Evolutionary conservation across 92 coral and sea anemone genomes (phyloP).

Genomic region (Metridium senile): DNA sequence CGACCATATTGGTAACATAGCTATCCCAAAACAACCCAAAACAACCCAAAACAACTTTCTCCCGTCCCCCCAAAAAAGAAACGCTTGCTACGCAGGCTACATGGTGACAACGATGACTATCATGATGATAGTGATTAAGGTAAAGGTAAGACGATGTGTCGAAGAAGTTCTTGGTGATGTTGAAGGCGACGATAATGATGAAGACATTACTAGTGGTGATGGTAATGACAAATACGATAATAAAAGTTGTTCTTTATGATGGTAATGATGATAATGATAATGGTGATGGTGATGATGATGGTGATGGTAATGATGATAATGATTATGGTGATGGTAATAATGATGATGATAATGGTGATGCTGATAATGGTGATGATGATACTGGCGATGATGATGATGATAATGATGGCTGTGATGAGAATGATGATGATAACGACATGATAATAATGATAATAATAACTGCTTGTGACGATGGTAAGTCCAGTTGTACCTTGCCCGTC

Average conservation of each 20-base stretch:
- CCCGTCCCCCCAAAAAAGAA: too few relatives aligned
- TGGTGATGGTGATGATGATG: not conserved
- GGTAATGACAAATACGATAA: not conserved
- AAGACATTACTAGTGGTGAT: not conserved
- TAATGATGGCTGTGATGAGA: not conserved
- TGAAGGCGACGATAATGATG: not conserved
- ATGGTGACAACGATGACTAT: too few relatives aligned
- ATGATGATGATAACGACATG: too few relatives aligned
- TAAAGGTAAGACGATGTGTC: too few relatives aligned
- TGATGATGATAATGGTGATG: not conserved
- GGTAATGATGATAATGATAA: not conserved
- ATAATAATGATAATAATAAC: too few relatives aligned
- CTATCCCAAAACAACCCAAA: too few relatives aligned
- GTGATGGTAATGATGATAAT: not conserved
- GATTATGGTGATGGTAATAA: not conserved
- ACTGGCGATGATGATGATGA: not conserved
- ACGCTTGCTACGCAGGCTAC: too few relatives aligned
- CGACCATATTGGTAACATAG: too few relatives aligned
- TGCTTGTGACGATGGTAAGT: too few relatives aligned
- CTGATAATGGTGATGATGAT: not conserved
- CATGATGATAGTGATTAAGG: not conserved
- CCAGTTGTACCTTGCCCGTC: slow-evolving; percentile 99
- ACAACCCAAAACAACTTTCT: too few relatives aligned
- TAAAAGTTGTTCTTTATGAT: not conserved
- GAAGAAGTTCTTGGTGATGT: too few relatives aligned